A percentile compares a stretch with the other conserved stretches of the same genome.
Conservation (phyloP, 2,797 vertebrate species). For the Hipposideros larvatus region DNA sequence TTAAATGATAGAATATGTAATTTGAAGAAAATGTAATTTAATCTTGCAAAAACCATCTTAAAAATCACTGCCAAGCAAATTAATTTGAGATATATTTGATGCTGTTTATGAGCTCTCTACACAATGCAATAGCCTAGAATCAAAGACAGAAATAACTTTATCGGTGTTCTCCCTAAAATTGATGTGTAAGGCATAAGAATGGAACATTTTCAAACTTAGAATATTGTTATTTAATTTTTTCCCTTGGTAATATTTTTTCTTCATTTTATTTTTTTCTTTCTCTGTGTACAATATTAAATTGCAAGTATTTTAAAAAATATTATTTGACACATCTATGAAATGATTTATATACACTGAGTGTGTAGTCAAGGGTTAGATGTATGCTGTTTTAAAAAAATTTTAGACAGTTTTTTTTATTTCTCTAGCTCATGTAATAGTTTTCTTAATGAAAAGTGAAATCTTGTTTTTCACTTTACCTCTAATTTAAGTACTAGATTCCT, state of each 20-base stretch:
- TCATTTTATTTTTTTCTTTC: not conserved
- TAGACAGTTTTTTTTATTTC: not conserved
- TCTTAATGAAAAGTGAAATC: conserved; percentile 64
- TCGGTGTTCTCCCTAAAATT: not conserved
- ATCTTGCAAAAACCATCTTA: not conserved
- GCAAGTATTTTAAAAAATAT: not conserved
- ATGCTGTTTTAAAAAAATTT: not conserved
- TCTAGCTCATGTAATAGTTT: conserved; percentile 35
- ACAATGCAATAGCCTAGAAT: not conserved
- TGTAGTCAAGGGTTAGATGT: not conserved
- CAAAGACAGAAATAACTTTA: not conserved
- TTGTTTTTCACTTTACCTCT: conserved; percentile 63
- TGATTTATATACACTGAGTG: not conserved
- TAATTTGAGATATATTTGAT: not conserved
- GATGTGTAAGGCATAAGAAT: not conserved
- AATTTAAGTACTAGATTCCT: conserved; percentile 58
- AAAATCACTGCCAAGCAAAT: not conserved
- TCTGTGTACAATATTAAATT: not conserved
- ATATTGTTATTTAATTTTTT: not conserved
- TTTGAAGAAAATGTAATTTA: not conserved
- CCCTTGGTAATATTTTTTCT: not conserved
- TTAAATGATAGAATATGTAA: not conserved
- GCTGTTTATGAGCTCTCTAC: not conserved
- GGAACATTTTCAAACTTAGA: not conserved
- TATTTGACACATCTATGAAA: not conserved